These are phyloP conservation scores for Sympetrum striolatum DNA, from an alignment of 2,888 invertebrate species.

Conservation along the genomic window DNA sequence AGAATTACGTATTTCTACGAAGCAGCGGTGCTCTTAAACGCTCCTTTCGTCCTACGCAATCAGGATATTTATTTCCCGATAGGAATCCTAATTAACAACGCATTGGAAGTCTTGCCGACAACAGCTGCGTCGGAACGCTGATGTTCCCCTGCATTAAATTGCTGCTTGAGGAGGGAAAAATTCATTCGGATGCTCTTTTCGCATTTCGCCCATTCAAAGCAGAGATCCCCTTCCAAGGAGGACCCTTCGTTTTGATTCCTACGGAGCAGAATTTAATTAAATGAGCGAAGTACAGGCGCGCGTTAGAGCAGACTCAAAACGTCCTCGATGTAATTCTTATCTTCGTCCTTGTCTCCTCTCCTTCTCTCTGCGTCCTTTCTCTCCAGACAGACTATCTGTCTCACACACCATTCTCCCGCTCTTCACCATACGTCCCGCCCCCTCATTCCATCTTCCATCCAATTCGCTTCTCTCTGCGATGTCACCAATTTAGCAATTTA, in stretches of 20 bases:
- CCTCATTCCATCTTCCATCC: not conserved
- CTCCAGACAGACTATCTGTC: not conserved
- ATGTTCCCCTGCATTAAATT: no score
- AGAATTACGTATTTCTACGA: no score
- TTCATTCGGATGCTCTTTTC: not conserved
- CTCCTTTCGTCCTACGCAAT: no score
- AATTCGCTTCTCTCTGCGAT: no score
- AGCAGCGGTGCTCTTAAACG: no score
- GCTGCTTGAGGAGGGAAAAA: not conserved
- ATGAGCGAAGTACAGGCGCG: constrained; percentile 10
- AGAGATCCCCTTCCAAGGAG: no score
- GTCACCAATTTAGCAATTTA: not conserved
- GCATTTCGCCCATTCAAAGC: not conserved
- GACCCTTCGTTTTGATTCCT: constrained; percentile 48
- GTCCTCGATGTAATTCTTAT: constrained; percentile 42
- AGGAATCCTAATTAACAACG: no score
- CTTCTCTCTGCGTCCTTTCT: not conserved
- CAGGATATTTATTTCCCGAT: no score
- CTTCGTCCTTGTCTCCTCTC: constrained; percentile 5
- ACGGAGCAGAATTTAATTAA: constrained; percentile 44
- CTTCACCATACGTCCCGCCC: not conserved
- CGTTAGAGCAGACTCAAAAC: not conserved
- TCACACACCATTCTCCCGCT: not conserved
- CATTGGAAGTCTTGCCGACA: no score
- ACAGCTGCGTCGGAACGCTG: no score